These are phyloP conservation scores for Cottoperca gobio DNA, from an alignment of 2,797 vertebrate species.

Conservation along the genomic window DNA sequence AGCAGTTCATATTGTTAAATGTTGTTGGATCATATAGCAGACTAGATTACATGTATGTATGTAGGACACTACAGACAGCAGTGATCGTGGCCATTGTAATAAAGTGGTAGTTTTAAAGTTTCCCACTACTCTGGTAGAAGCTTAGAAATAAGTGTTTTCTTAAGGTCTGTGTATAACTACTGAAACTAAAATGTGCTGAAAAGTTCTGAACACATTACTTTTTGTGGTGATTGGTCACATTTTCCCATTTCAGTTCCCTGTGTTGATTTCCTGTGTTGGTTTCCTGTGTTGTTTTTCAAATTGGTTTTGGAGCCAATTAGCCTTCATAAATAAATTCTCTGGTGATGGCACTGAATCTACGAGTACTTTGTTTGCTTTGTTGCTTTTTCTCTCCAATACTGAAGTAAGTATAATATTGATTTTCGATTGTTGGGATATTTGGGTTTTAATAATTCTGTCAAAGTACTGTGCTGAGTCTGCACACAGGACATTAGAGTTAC, in stretches of 20 bases:
- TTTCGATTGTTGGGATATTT: background rate
- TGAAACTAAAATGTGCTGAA: conserved; percentile 6
- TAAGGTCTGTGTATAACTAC: background rate
- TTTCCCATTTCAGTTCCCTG: conserved; percentile 29
- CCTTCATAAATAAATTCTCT: background rate
- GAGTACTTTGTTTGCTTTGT: background rate
- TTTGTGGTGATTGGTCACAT: conserved; percentile 18
- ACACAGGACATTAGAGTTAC: background rate
- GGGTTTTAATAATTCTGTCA: background rate
- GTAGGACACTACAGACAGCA: background rate
- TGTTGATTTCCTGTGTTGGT: conserved; percentile 30
- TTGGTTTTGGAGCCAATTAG: conserved; percentile 5
- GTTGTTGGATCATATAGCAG: background rate
- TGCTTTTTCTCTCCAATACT: background rate
- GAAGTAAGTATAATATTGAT: background rate
- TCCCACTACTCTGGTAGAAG: background rate
- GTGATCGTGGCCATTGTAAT: background rate
- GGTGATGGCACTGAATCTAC: background rate
- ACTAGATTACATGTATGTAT: background rate
- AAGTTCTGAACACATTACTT: background rate
- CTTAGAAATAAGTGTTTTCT: background rate
- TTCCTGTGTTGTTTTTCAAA: conserved; percentile 29
- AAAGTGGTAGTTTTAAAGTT: background rate
- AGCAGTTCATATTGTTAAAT: background rate
- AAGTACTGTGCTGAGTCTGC: background rate